Evolutionary conservation across 2,888 invertebrate genomes (phyloP).

Genomic region (Glyphotaelius pellucidus): DNA sequence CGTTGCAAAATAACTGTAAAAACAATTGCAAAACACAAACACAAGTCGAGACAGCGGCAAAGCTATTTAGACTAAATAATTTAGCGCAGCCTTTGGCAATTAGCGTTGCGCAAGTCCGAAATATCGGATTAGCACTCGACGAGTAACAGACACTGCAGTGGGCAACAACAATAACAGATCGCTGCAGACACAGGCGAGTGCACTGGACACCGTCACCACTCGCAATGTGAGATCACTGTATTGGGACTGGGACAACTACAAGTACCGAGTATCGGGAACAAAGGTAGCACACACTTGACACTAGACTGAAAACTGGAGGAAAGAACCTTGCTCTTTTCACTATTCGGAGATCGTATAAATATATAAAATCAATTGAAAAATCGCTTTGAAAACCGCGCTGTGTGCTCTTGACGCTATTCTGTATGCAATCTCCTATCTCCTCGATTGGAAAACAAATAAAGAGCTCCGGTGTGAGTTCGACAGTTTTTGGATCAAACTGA

Average conservation of each 20-base stretch:
- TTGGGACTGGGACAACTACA: neutral
- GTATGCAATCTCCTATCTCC: neutral
- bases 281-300: slow-evolving; percentile 19
- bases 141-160: neutral
- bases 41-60: neutral
- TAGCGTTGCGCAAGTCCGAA: slow-evolving; percentile 29
- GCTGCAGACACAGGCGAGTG: neutral
- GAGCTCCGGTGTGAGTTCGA: neutral
- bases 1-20: slow-evolving; percentile 27
- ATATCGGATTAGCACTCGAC: slow-evolving; percentile 10
- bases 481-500: neutral
- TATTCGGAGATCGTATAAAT: neutral
- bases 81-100: slow-evolving; percentile 35
- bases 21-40: slow-evolving; percentile 19
- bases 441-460: neutral
- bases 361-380: neutral
- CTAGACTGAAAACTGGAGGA: neutral
- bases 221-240: slow-evolving; percentile 6
- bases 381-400: neutral
- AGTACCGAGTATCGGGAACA: slow-evolving; percentile 8
- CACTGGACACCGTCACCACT: slow-evolving; percentile 4
- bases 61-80: slow-evolving; percentile 10
- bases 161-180: slow-evolving; percentile 29
- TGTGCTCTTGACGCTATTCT: neutral
- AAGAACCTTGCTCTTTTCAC: neutral